These are phyloP conservation scores for Pseudoatta argentina DNA, from an alignment of 1,140 invertebrate species.

Conservation along the genomic window DNA sequence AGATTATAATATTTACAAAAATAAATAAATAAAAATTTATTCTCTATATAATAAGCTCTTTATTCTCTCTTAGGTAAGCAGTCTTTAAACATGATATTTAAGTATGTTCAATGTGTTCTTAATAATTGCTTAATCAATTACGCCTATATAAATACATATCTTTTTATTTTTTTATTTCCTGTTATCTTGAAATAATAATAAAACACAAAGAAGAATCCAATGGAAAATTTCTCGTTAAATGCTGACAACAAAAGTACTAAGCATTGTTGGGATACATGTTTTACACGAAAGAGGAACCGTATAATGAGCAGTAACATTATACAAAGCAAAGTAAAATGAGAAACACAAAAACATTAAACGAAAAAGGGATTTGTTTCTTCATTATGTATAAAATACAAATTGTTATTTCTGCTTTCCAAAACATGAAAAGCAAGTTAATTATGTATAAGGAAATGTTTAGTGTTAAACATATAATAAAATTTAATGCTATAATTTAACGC, in stretches of 20 bases:
- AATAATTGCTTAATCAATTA: not conserved
- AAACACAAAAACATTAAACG: constrained; percentile 24
- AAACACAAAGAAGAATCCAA: not conserved
- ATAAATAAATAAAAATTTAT: constrained; percentile 23
- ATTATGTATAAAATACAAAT: constrained; percentile 29
- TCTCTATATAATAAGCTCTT: not conserved
- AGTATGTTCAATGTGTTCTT: not conserved
- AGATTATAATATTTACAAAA: not conserved
- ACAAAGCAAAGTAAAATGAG: constrained; percentile 12
- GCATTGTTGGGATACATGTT: constrained; percentile 11
- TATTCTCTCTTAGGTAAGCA: no score
- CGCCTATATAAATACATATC: not conserved
- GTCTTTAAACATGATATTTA: not conserved
- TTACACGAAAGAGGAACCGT: constrained; percentile 37
- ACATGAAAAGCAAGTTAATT: constrained; percentile 5
- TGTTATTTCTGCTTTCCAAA: constrained; percentile 3
- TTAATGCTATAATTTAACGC: not conserved
- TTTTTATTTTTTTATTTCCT: not conserved
- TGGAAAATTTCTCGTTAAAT: constrained; percentile 42
- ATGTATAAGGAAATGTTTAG: not conserved
- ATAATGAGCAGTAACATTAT: constrained; percentile 37
- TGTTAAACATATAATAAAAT: not conserved
- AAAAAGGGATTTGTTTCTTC: constrained; percentile 10
- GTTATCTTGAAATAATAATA: constrained; percentile 7
- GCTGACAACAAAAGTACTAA: constrained; percentile 4